phyloP scores from a whole-genome alignment of 1,140 invertebrate genomes.

The Eumaeus atala region DNA sequence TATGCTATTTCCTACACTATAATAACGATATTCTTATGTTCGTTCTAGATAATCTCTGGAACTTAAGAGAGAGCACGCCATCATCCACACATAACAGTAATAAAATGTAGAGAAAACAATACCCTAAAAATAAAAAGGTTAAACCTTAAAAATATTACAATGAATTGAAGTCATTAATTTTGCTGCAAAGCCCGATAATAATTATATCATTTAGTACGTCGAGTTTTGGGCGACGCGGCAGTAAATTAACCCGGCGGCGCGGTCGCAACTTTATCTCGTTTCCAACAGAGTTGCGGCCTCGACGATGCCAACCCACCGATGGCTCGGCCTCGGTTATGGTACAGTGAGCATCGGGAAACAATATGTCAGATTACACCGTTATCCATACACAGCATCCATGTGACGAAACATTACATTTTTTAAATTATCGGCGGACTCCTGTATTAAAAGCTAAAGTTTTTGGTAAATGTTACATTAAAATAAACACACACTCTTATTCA shows the following conservation, averaged over 20 bases:
- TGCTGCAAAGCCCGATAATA: slow-evolving; percentile 13
- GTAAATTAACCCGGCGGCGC: slow-evolving; percentile 32
- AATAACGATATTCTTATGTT: too few relatives aligned
- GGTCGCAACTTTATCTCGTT: slow-evolving; percentile 38
- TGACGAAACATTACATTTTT: too few relatives aligned
- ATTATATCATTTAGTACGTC: slow-evolving; percentile 15
- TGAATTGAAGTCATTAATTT: slow-evolving; percentile 10
- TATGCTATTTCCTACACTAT: too few relatives aligned
- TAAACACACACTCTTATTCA: too few relatives aligned
- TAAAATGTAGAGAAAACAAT: too few relatives aligned
- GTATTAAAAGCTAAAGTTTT: too few relatives aligned
- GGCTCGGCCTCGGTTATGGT: slow-evolving; percentile 10
- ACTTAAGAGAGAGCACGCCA: too few relatives aligned
- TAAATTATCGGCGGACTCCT: too few relatives aligned
- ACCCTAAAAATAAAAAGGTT: not conserved
- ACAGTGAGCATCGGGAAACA: slow-evolving; percentile 14
- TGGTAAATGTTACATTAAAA: too few relatives aligned
- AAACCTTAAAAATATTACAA: slow-evolving; percentile 1
- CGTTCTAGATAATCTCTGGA: too few relatives aligned
- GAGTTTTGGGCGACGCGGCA: slow-evolving; percentile 15
- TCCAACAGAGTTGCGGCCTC: slow-evolving; percentile 21
- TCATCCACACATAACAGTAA: too few relatives aligned
- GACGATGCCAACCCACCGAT: slow-evolving; percentile 17
- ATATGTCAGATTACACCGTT: slow-evolving; percentile 9
- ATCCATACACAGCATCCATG: not conserved